Evolutionary conservation across 2,797 vertebrate species (phyloP), one percentile per base, ranked within the genome.

Genomic region (Poeciliopsis gracilis): DNA sequence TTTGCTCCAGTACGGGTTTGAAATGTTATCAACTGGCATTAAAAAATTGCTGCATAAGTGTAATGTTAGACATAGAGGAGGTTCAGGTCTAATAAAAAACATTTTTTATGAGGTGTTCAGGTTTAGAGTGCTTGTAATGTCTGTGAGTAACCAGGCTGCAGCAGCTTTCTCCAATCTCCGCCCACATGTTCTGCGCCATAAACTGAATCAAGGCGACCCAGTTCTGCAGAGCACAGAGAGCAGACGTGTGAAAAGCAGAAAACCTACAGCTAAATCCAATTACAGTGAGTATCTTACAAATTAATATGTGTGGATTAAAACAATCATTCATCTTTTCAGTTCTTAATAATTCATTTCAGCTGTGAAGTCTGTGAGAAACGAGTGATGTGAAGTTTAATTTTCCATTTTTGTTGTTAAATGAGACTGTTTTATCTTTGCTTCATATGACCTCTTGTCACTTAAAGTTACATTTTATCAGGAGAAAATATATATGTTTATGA

Each of bases 241-340:
- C 8, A 75, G 3, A 38, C 11, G 25, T 18, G 3, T 45, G 20
- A 18, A 33, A 10, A 61, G 2, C 70, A 15, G 23, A 23, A 28
- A n/a, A 77, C 25, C 16, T 53, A 51, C 15, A 33, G 55, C 10
- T 57, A 57, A 72, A 72, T 41, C 11, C 4, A 59, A 30, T 67
- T 38, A 55, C 77, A 0, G 82, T 86, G 57, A 89, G 86, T 89
- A 78, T 51, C 12, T 7, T 15, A 63, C 3, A 36, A 1, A 46
- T 18, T 25, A 6, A 12, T 33, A 4, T 36, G 2, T 51, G 7
- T 2, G 0, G 20, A n/a, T 12, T 69, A 11, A 46, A 20, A 28
- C 18, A 23, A 49, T 5, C 3, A 3, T 28, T 49, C 7, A 33
- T 47, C 28, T 33, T 63, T 47, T 46, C 23, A 11, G 63, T 3